Conservation (phyloP, 2,888 invertebrate species). For the Caenorhabditis zanzibari region DNA sequence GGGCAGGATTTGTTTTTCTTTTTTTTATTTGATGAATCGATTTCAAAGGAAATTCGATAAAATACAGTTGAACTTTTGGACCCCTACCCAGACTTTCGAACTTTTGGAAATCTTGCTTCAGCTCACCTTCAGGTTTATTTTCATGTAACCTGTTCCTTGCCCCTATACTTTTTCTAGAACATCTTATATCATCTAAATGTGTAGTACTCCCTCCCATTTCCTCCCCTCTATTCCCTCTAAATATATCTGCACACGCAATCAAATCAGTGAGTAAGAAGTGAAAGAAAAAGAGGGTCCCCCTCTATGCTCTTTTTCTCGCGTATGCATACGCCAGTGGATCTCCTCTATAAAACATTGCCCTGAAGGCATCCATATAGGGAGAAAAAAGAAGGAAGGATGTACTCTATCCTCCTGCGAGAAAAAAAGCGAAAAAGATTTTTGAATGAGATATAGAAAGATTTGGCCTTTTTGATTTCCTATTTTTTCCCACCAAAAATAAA, state of each 20-base stretch:
- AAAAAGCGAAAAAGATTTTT: slow-evolving; percentile 29
- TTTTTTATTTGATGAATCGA: too few species aligned
- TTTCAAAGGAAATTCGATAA: too few species aligned
- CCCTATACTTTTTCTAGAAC: too few species aligned
- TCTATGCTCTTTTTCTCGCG: not conserved
- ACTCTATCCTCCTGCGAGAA: slow-evolving; percentile 22
- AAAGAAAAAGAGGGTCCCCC: not conserved
- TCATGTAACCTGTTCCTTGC: too few species aligned
- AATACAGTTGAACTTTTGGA: too few species aligned
- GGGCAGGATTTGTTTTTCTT: too few species aligned
- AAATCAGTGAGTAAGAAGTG: slow-evolving; percentile 48
- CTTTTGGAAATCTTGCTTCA: too few species aligned
- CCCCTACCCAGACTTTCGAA: too few species aligned
- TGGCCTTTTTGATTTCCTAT: not conserved
- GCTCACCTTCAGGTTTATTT: too few species aligned
- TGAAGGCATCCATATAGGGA: slow-evolving; percentile 37
- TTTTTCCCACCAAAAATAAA: not conserved
- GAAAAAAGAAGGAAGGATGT: not conserved
- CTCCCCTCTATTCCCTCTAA: slow-evolving; percentile 5
- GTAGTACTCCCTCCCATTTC: not conserved
- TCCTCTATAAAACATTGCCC: slow-evolving; percentile 49
- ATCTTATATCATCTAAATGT: not conserved
- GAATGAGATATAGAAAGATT: slow-evolving; percentile 29
- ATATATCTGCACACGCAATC: slow-evolving; percentile 60
- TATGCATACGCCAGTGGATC: not conserved